Percentiles rank a stretch among this genome's conserved stretches.
phyloP scores from a whole-genome alignment of 2,797 vertebrate genomes.

The Brachyrhaphis roseni region DNA sequence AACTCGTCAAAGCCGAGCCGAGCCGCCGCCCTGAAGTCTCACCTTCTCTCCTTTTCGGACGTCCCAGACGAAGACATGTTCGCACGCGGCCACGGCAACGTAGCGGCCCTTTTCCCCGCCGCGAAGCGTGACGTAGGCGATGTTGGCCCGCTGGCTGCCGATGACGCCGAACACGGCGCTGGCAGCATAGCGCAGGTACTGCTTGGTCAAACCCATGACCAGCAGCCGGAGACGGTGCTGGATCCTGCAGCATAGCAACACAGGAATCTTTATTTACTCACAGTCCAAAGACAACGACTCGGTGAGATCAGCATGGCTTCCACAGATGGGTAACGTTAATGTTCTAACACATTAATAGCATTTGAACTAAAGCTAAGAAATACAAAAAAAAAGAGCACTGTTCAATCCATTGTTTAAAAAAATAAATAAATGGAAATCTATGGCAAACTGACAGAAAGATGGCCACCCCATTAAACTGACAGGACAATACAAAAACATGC shows the following conservation, averaged over 20 bases:
- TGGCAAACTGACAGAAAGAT: too few species aligned
- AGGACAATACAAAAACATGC: not conserved
- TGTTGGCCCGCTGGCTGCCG: constrained; percentile 87
- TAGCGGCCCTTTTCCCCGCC: constrained; percentile 91
- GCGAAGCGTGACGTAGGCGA: constrained; percentile 85
- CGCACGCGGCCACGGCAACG: constrained; percentile 92
- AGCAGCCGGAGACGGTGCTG: not conserved
- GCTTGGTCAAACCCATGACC: constrained; percentile 94
- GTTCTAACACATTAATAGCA: too few species aligned
- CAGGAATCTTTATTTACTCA: not conserved
- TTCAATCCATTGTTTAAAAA: too few species aligned
- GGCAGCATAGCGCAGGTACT: constrained; percentile 91
- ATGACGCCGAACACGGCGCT: constrained; percentile 92
- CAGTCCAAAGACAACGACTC: not conserved
- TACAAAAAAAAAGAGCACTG: too few species aligned
- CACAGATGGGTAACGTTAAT: not conserved
- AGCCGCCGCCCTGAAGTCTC: constrained; percentile 17
- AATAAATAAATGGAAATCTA: too few species aligned
- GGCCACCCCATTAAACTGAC: too few species aligned
- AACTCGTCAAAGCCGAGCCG: not conserved
- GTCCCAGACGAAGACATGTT: constrained; percentile 98
- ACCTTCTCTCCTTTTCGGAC: constrained; percentile 95
- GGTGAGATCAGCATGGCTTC: not conserved
- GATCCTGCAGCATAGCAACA: constrained; percentile 25
- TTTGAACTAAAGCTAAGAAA: too few species aligned